A percentile compares a stretch with the other conserved stretches of the same genome.
phyloP scores from a whole-genome alignment of 92 coral and sea anemone genomes.

The Blastomussa wellsi region DNA sequence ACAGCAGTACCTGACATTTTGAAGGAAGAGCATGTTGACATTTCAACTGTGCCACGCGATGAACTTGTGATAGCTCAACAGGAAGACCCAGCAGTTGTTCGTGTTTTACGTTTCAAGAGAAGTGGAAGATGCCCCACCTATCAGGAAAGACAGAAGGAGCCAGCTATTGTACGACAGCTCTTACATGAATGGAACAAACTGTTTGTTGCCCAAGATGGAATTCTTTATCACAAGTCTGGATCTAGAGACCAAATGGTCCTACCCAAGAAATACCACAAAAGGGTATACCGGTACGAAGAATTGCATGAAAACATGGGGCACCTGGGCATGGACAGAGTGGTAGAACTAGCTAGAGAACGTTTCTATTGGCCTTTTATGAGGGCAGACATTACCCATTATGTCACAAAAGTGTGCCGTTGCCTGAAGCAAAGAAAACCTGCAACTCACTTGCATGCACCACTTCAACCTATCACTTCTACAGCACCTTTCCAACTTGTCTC shows the following conservation, averaged over 20 bases:
- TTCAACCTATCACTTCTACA: constrained; percentile 45
- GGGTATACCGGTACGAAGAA: constrained; percentile 11
- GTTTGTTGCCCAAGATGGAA: constrained; percentile 13
- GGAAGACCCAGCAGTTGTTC: constrained; percentile 21
- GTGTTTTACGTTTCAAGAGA: constrained; percentile 13
- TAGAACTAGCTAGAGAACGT: constrained; percentile 4
- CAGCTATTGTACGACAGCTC: constrained; percentile 21
- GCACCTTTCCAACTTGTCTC: constrained; percentile 58
- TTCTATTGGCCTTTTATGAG: no score
- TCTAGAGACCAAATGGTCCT: constrained; percentile 7
- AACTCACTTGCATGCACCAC: no score
- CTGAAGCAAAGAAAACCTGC: constrained; percentile 45
- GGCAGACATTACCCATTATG: no score
- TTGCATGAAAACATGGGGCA: constrained; percentile 28
- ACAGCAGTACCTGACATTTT: constrained; percentile 5
- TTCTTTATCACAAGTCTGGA: constrained; percentile 10
- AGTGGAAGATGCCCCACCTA: neutral
- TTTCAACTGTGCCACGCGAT: neutral
- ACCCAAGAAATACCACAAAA: no score
- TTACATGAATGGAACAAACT: no score
- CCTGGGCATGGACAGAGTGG: constrained; percentile 20
- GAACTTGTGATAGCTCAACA: constrained; percentile 26
- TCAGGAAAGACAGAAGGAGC: constrained; percentile 18
- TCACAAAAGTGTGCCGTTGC: constrained; percentile 41
- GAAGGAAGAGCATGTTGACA: constrained; percentile 19